Conservation (phyloP, 2,888 invertebrate species). For the Sturmia bella region DNA sequence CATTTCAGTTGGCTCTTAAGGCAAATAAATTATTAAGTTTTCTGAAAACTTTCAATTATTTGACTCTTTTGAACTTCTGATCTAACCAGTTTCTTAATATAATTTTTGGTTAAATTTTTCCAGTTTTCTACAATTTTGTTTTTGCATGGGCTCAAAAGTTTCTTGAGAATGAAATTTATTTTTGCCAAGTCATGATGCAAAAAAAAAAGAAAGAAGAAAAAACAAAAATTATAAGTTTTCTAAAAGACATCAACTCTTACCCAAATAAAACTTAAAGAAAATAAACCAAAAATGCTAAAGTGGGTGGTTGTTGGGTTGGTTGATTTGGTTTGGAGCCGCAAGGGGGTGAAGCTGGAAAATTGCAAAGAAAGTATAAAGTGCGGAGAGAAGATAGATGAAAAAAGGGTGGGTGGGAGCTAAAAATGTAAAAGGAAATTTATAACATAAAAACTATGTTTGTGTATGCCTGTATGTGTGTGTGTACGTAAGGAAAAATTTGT, state of each 20-base stretch:
- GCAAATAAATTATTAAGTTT: no score
- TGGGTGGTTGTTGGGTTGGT: slow-evolving; percentile 73
- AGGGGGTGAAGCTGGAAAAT: slow-evolving; percentile 59
- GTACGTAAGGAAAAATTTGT: slow-evolving; percentile 76
- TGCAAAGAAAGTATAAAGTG: slow-evolving; percentile 42
- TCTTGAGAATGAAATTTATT: slow-evolving; percentile 81
- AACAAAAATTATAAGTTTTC: slow-evolving; percentile 80
- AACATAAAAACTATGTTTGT: slow-evolving; percentile 53
- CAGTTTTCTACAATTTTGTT: slow-evolving; percentile 46
- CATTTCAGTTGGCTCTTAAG: no score
- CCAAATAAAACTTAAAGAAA: slow-evolving; percentile 59
- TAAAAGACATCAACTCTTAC: slow-evolving; percentile 70
- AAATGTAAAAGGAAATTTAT: slow-evolving; percentile 67
- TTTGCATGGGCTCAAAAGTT: slow-evolving; percentile 71
- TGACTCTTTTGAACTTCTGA: slow-evolving; percentile 8
- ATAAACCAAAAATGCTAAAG: slow-evolving; percentile 43
- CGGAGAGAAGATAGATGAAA: slow-evolving; percentile 20
- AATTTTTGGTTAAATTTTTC: slow-evolving; percentile 46
- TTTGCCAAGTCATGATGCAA: slow-evolving; percentile 79
- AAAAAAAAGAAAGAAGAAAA: slow-evolving; percentile 17
- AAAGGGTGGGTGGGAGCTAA: slow-evolving; percentile 59
- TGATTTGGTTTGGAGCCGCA: slow-evolving; percentile 29
- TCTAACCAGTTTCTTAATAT: slow-evolving; percentile 27
- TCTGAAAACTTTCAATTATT: not conserved
- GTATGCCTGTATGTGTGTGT: slow-evolving; percentile 8